A percentile compares a stretch with the other conserved stretches of the same genome.
These are phyloP conservation scores for Barnardius zonarius DNA, from an alignment of 2,113 vertebrate species.

Conservation along the genomic window DNA sequence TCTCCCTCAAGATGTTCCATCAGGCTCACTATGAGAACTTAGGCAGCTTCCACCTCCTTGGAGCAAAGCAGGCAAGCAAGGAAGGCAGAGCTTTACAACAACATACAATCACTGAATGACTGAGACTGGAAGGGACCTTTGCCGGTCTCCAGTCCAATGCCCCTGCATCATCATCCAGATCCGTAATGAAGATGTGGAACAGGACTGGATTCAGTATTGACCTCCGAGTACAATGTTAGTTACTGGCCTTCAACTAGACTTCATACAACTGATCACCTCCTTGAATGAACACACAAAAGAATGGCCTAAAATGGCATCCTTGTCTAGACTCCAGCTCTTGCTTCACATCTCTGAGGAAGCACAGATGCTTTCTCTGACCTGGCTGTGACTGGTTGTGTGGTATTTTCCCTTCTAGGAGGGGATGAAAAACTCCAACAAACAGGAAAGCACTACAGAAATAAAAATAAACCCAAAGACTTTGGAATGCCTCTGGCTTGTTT, in stretches of 20 bases:
- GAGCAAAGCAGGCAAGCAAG: neutral
- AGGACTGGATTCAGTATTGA: neutral
- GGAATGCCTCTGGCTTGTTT: neutral
- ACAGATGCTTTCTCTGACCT: neutral
- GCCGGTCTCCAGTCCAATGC: neutral
- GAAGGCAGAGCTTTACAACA: neutral
- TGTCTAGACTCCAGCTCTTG: neutral
- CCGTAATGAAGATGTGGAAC: neutral
- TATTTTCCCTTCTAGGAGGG: neutral
- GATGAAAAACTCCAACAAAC: neutral
- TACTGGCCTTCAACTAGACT: neutral
- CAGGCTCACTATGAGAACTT: neutral
- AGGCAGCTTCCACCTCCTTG: neutral
- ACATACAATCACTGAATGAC: neutral
- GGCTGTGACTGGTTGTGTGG: neutral
- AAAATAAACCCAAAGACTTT: neutral
- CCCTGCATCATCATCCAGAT: neutral
- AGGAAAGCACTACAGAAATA: neutral
- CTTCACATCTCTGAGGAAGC: neutral
- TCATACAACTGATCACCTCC: neutral
- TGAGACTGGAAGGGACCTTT: neutral
- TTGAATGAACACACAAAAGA: neutral
- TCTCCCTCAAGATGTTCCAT: neutral
- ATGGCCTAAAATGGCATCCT: neutral
- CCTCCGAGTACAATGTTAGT: neutral